These are phyloP conservation scores for Hippocampus abdominalis DNA, from an alignment of 2,113 vertebrate species.

Conservation along the genomic window DNA sequence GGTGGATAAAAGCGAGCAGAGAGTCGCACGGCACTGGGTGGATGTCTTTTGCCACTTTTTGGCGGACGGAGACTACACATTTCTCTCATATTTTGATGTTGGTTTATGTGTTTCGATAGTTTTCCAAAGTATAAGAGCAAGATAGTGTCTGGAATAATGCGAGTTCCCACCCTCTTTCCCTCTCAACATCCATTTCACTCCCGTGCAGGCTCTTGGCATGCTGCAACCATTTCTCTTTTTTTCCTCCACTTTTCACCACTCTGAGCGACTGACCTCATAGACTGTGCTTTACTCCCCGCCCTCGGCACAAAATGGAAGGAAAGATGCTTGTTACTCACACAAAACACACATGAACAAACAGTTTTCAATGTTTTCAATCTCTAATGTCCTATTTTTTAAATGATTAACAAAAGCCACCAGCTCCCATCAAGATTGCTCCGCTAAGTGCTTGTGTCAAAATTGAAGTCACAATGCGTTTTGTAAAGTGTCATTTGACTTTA, in stretches of 20 bases:
- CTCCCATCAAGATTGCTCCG: not conserved
- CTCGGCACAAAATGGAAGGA: conserved; percentile 24
- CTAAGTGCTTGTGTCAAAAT: not conserved
- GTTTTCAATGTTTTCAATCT: not conserved
- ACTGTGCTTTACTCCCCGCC: conserved; percentile 5
- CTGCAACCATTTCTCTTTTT: not conserved
- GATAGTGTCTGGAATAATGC: conserved; percentile 10
- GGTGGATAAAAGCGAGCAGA: conserved; percentile 34
- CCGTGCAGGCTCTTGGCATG: conserved; percentile 30
- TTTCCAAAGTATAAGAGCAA: not conserved
- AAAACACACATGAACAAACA: not conserved
- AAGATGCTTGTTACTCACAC: not conserved
- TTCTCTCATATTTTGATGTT: conserved; percentile 1
- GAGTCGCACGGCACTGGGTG: conserved; percentile 16
- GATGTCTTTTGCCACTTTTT: not conserved
- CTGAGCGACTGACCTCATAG: conserved; percentile 34
- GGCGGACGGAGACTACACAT: not conserved
- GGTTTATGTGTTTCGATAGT: not conserved
- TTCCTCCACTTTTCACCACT: conserved; percentile 13
- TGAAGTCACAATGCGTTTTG: not conserved
- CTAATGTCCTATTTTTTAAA: not conserved
- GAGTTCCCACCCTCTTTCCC: conserved; percentile 7
- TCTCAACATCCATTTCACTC: conserved; percentile 22
- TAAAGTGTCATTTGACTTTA: not conserved
- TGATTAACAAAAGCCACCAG: not conserved